Conservation (phyloP, 2,888 invertebrate genomes). For the Emmelina monodactyla region DNA sequence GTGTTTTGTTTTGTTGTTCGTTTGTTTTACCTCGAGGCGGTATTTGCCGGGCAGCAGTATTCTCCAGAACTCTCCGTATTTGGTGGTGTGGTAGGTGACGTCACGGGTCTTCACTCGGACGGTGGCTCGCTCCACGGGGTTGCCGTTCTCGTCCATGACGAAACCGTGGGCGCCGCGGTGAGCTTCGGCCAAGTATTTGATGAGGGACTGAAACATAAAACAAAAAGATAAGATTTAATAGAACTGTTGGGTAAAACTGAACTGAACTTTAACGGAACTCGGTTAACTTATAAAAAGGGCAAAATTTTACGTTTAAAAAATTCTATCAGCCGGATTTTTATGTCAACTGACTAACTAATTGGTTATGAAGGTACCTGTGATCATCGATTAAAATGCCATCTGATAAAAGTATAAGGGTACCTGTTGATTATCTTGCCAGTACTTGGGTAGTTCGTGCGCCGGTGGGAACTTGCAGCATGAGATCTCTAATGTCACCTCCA, state of each 20-base stretch:
- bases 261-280: background rate
- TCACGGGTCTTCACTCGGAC: conserved; percentile 83
- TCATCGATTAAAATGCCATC: background rate
- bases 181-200: conserved; percentile 85
- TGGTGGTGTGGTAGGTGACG: conserved; percentile 84
- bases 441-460: conserved; percentile 77
- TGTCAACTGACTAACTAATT: background rate
- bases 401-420: conserved; percentile 47
- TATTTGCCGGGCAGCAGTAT: conserved; percentile 88
- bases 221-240: conserved; percentile 4
- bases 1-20: too few relatives aligned
- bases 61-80: conserved; percentile 95
- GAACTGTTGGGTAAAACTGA: background rate
- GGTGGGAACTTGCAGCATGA: conserved; percentile 95
- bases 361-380: background rate
- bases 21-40: conserved; percentile 82
- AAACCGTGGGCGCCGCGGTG: conserved; percentile 91
- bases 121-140: conserved; percentile 80
- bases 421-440: conserved; percentile 90
- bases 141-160: conserved; percentile 79
- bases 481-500: conserved; percentile 94
- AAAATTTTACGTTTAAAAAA: background rate
- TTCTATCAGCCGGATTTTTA: background rate
- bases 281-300: background rate
- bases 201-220: conserved; percentile 69